These are phyloP conservation scores for Eustalomyia histrio DNA, from an alignment of 2,888 invertebrate genomes.

Conservation along the genomic window DNA sequence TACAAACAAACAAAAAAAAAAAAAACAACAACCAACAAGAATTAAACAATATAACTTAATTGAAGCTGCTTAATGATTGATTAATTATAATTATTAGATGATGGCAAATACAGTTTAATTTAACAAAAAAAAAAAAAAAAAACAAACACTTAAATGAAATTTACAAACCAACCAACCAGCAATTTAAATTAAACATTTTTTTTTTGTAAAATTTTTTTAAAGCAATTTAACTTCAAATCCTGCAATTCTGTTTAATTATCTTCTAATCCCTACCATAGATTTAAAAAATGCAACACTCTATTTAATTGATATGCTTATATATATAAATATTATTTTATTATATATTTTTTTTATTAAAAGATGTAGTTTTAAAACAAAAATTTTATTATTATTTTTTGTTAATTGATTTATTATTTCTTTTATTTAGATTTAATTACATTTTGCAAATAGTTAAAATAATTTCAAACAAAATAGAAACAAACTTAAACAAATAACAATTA, in stretches of 20 bases:
- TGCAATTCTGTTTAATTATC: neutral
- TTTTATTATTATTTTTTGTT: slow-evolving; percentile 35
- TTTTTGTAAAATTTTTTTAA: slow-evolving; percentile 11
- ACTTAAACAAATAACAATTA: neutral
- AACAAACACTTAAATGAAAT: slow-evolving; percentile 1
- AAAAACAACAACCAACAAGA: slow-evolving; percentile 57
- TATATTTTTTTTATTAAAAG: slow-evolving; percentile 43
- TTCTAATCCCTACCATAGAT: slow-evolving; percentile 20
- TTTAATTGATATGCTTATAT: slow-evolving; percentile 54
- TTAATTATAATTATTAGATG: slow-evolving; percentile 6
- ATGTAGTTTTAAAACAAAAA: slow-evolving; percentile 49
- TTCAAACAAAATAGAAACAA: neutral
- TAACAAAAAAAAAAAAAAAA: too few species aligned
- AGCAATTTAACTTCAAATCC: neutral
- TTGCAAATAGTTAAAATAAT: slow-evolving; percentile 42
- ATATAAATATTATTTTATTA: slow-evolving; percentile 47
- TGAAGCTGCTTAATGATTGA: slow-evolving; percentile 47
- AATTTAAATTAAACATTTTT: slow-evolving; percentile 8
- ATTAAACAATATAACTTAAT: slow-evolving; percentile 49
- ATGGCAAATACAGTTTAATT: slow-evolving; percentile 11
- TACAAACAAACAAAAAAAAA: slow-evolving; percentile 65
- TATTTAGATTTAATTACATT: slow-evolving; percentile 25
- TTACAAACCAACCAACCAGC: slow-evolving; percentile 25
- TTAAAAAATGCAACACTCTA: slow-evolving; percentile 56
- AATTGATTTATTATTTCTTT: slow-evolving; percentile 38